Percentiles rank a stretch among this genome's conserved stretches.
Conservation (phyloP, 2,888 invertebrate genomes). For the Cremastobaeus sp. region DNA sequence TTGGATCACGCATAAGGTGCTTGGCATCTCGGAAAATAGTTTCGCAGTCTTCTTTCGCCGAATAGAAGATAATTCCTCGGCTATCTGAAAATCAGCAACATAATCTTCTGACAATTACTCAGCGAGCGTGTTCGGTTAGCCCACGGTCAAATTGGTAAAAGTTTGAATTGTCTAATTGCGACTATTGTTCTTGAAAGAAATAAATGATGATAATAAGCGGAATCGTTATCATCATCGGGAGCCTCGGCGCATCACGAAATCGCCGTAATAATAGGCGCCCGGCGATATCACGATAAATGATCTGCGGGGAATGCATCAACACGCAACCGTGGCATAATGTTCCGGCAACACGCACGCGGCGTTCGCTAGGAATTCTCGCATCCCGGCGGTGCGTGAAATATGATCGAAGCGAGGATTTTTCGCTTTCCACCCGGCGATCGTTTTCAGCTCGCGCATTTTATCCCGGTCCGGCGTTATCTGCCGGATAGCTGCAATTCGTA, state of each 20-base stretch:
- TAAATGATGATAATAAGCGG: constrained; percentile 27
- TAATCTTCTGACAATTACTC: constrained; percentile 18
- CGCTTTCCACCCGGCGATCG: constrained; percentile 27
- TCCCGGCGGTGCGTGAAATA: constrained; percentile 52
- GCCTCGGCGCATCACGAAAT: constrained; percentile 47
- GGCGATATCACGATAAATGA: constrained; percentile 52
- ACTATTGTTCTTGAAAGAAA: constrained; percentile 41
- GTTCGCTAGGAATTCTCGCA: constrained; percentile 28
- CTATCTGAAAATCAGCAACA: too few species aligned
- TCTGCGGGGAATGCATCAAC: constrained; percentile 47
- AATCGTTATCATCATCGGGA: constrained; percentile 44
- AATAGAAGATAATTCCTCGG: too few species aligned
- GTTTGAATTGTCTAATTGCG: constrained; percentile 39
- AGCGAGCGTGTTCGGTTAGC: not conserved
- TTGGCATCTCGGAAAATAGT: too few species aligned
- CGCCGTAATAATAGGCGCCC: constrained; percentile 57
- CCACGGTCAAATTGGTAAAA: constrained; percentile 1
- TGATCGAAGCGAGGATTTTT: constrained; percentile 48
- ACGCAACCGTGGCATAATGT: constrained; percentile 55
- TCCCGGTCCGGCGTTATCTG: constrained; percentile 36
- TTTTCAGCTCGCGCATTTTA: constrained; percentile 36
- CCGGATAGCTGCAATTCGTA: constrained; percentile 36
- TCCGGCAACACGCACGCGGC: constrained; percentile 53
- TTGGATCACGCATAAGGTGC: too few species aligned
- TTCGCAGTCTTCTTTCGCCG: not conserved